These are phyloP conservation scores for Salarias fasciatus DNA, from an alignment of 2,797 vertebrate species.

Conservation along the genomic window DNA sequence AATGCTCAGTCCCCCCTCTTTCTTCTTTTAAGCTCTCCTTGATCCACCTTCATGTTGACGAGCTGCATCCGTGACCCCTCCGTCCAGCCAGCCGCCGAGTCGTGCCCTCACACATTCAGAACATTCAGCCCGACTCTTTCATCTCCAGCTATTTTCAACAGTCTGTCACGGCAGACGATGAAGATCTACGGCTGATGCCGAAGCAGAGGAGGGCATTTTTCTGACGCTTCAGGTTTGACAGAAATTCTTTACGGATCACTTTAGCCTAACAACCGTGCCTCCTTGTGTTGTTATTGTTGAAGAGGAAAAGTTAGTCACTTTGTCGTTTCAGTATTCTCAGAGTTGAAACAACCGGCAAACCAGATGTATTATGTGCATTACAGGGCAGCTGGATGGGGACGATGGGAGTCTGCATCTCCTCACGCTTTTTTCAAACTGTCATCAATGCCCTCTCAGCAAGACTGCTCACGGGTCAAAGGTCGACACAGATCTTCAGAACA, in stretches of 20 bases:
- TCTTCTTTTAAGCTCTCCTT: constrained; percentile 29
- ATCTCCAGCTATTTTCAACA: constrained; percentile 69
- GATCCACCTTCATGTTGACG: constrained; percentile 26
- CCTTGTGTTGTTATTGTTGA: constrained; percentile 1
- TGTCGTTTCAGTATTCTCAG: background rate
- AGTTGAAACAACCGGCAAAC: background rate
- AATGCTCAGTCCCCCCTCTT: background rate
- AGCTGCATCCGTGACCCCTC: constrained; percentile 37
- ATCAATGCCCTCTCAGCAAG: constrained; percentile 48
- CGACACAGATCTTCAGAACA: constrained; percentile 37
- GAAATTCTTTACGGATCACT: constrained; percentile 16
- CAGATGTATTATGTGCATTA: constrained; percentile 21
- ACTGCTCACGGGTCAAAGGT: constrained; percentile 58
- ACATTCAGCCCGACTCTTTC: constrained; percentile 62
- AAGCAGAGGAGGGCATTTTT: constrained; percentile 29
- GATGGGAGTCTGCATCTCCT: constrained; percentile 13
- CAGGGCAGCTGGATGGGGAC: background rate
- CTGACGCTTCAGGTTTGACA: constrained; percentile 28
- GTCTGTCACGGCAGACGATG: constrained; percentile 59
- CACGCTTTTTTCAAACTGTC: constrained; percentile 24
- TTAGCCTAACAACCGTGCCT: background rate
- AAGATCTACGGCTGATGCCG: constrained; percentile 57
- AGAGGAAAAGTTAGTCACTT: background rate
- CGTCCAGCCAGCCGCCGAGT: constrained; percentile 8
- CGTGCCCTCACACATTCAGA: constrained; percentile 50